A percentile compares a stretch with the other conserved stretches of the same genome.
phyloP scores from a whole-genome alignment of 2,797 vertebrate genomes.

The Acipenser transmontanus region DNA sequence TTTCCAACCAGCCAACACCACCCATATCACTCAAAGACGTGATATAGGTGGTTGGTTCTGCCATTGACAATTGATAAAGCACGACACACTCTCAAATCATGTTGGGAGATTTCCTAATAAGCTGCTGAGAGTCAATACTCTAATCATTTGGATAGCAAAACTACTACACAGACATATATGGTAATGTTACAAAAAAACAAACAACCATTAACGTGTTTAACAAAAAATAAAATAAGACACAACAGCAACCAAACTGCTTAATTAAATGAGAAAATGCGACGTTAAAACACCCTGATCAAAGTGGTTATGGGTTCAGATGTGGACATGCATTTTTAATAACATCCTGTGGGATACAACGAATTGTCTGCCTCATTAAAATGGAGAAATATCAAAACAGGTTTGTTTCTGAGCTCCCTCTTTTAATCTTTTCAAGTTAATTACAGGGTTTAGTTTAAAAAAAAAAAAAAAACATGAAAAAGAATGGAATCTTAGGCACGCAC shows the following conservation, averaged over 20 bases:
- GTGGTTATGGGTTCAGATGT: background rate
- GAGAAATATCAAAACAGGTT: background rate
- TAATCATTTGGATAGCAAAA: background rate
- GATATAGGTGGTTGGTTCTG: no score
- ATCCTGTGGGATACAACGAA: background rate
- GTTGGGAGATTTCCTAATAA: background rate
- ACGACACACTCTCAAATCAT: background rate
- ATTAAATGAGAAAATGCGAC: background rate
- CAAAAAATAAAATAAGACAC: background rate
- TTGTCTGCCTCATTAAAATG: constrained; percentile 2
- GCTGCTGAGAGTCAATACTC: constrained; percentile 1
- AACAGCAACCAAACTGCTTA: background rate
- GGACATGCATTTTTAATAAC: background rate
- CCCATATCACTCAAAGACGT: no score
- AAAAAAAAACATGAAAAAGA: background rate
- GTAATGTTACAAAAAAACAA: constrained; percentile 5
- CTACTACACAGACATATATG: constrained; percentile 16
- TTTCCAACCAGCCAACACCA: background rate
- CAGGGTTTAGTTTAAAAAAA: constrained; percentile 1
- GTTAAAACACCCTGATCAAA: background rate
- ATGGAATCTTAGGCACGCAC: background rate
- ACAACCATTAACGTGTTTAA: constrained; percentile 3
- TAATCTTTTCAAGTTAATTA: background rate
- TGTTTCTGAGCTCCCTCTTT: background rate
- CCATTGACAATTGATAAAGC: background rate